Conservation (phyloP, 2,797 vertebrate genomes). For the Lepidocolaptes lacrymiger region DNA sequence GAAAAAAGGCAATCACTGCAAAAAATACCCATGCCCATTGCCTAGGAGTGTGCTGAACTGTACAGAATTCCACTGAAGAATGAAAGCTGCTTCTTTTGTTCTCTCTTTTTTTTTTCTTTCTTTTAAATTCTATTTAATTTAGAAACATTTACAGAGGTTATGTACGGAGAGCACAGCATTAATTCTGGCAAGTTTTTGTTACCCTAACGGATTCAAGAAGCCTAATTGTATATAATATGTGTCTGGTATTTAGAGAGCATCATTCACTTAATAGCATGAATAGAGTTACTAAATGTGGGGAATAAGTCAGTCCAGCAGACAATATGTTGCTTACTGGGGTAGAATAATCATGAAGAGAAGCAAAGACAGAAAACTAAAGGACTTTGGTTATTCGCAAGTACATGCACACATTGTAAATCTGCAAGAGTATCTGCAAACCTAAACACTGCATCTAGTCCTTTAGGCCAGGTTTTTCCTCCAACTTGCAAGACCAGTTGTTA, state of each 20-base stretch:
- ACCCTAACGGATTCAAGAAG: neutral
- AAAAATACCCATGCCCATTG: neutral
- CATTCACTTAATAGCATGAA: neutral
- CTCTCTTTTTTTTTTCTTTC: too few relatives aligned
- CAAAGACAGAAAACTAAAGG: neutral
- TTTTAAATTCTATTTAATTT: neutral
- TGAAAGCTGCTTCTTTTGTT: fast-evolving
- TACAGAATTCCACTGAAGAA: neutral
- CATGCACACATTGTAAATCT: neutral
- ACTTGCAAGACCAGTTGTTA: neutral
- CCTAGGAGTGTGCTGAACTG: neutral
- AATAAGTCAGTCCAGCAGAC: neutral
- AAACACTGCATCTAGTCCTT: neutral
- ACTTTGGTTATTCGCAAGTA: neutral
- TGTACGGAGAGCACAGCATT: neutral
- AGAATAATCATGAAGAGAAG: neutral
- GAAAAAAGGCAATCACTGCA: neutral
- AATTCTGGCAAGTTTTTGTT: neutral
- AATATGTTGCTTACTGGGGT: neutral
- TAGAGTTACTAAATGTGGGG: neutral
- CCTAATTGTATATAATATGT: neutral
- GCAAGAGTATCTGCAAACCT: neutral
- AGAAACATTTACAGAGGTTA: neutral
- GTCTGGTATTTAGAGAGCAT: neutral
- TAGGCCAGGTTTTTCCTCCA: neutral